Conservation (phyloP, 2,113 vertebrate species). For the Ovis canadensis region DNA sequence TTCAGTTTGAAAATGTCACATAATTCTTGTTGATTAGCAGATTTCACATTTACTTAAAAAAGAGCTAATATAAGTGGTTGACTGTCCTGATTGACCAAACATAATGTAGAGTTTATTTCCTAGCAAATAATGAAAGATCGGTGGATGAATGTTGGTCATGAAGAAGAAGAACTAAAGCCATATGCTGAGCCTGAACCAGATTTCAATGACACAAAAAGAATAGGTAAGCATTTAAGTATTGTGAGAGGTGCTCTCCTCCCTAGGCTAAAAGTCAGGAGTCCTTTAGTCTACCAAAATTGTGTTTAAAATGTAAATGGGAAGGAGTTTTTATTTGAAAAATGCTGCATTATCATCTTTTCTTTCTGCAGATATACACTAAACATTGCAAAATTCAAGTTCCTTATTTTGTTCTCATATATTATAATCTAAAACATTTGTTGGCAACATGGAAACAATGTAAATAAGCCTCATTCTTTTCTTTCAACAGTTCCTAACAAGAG, state of each 20-base stretch:
- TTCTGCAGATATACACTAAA: not conserved
- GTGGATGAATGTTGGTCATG: conserved; percentile 98
- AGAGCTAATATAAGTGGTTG: not conserved
- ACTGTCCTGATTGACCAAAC: conserved; percentile 13
- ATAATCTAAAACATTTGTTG: not conserved
- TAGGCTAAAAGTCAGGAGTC: not conserved
- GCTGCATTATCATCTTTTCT: not conserved
- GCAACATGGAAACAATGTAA: not conserved
- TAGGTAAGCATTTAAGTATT: conserved; percentile 84
- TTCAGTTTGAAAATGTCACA: not conserved
- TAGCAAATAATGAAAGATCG: conserved; percentile 99
- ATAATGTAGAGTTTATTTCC: conserved; percentile 54
- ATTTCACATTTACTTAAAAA: not conserved
- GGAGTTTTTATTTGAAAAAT: not conserved
- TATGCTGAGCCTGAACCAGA: conserved; percentile 93
- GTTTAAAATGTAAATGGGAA: not conserved
- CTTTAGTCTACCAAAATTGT: not conserved
- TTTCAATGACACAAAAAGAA: conserved; percentile 92
- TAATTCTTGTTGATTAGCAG: not conserved
- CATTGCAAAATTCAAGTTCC: not conserved
- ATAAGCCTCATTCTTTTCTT: not conserved
- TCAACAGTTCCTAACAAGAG: not conserved
- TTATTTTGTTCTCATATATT: not conserved
- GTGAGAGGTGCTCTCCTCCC: not conserved
- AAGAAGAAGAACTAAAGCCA: conserved; percentile 95